These are phyloP conservation scores for Ceramica pisi DNA, from an alignment of 2,888 invertebrate species.

Conservation along the genomic window DNA sequence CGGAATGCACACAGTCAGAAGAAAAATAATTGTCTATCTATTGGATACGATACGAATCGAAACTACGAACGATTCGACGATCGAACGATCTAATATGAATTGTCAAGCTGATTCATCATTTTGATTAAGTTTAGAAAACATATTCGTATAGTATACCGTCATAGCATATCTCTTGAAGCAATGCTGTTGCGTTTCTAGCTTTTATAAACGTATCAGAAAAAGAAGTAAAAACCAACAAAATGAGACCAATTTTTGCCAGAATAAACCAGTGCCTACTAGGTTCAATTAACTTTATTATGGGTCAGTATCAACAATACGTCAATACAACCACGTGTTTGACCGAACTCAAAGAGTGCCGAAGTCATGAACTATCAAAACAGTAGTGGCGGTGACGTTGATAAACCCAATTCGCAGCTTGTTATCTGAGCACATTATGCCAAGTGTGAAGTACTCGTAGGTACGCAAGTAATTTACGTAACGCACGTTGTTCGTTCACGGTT, in stretches of 20 bases:
- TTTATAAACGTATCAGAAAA: background rate
- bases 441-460: slow-evolving; percentile 67
- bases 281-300: background rate
- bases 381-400: slow-evolving; percentile 59
- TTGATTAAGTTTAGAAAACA: background rate
- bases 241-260: background rate
- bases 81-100: too few species aligned
- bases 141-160: slow-evolving; percentile 4
- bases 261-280: background rate
- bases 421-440: slow-evolving; percentile 63
- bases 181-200: background rate
- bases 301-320: slow-evolving; percentile 12
- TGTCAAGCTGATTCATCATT: slow-evolving; percentile 26
- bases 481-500: slow-evolving; percentile 58
- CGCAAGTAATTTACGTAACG: slow-evolving; percentile 67
- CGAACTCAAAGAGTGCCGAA: background rate
- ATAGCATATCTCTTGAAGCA: slow-evolving; percentile 14
- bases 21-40: slow-evolving; percentile 1
- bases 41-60: slow-evolving; percentile 4
- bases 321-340: background rate
- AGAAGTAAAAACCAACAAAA: background rate
- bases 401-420: slow-evolving; percentile 67
- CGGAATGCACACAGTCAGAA: background rate
- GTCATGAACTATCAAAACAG: slow-evolving; percentile 16
- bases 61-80: too few species aligned